phyloP scores from a whole-genome alignment of 2,113 vertebrate genomes.

The Asarcornis scutulata region DNA sequence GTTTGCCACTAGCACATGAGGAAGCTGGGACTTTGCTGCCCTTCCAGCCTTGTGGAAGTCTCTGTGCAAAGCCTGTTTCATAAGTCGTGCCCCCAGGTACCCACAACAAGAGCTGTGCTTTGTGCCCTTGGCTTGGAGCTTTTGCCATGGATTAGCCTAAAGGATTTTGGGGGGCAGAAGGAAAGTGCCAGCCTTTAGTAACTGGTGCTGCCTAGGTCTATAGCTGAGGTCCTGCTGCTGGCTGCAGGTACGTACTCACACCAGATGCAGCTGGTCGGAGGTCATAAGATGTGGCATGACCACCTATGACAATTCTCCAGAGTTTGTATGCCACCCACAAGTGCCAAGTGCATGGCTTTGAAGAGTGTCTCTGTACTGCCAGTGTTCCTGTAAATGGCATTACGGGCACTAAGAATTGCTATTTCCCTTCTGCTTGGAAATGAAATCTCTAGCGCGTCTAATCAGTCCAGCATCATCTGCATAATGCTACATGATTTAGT shows the following conservation, averaged over 20 bases:
- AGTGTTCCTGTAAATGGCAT: not conserved
- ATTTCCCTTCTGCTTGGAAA: not conserved
- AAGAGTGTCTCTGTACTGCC: not conserved
- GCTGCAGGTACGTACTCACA: rapidly evolving
- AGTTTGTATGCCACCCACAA: not conserved
- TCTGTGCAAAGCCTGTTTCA: not conserved
- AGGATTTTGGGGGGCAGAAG: not conserved
- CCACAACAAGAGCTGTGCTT: not conserved
- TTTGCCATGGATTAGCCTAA: not conserved
- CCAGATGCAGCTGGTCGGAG: not conserved
- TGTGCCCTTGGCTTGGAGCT: not conserved
- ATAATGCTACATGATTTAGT: not conserved
- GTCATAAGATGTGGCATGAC: not conserved
- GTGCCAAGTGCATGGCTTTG: not conserved
- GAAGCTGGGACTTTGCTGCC: not conserved
- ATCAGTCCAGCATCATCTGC: not conserved
- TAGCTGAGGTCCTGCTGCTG: not conserved
- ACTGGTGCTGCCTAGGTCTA: rapidly evolving
- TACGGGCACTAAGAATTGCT: not conserved
- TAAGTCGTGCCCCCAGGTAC: not conserved
- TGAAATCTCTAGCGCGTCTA: not conserved
- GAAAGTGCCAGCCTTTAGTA: not conserved
- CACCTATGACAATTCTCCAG: not conserved
- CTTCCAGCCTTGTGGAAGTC: not conserved
- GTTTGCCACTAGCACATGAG: not conserved